A percentile compares a stretch with the other conserved stretches of the same genome.
Conservation (phyloP, 2,113 vertebrate species). For the Leptosomus discolor region DNA sequence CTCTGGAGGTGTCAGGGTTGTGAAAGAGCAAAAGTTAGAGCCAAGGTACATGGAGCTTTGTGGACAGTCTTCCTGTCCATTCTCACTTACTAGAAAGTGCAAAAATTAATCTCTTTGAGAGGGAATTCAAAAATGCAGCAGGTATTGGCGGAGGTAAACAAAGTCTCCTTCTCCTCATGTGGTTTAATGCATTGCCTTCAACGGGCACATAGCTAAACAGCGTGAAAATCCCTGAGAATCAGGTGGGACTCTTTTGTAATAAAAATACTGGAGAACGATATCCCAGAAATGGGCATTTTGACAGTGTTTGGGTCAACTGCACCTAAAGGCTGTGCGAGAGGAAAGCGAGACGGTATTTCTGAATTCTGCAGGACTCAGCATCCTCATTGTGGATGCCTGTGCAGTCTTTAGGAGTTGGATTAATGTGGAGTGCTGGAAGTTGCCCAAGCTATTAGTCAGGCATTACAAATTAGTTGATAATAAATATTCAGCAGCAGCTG, state of each 20-base stretch:
- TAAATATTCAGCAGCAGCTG: constrained; percentile 67
- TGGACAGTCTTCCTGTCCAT: background rate
- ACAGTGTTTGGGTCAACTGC: background rate
- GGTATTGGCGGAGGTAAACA: background rate
- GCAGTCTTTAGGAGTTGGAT: background rate
- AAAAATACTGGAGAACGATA: background rate
- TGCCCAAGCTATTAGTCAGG: constrained; percentile 45
- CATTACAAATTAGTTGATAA: constrained; percentile 49
- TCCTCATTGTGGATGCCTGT: background rate
- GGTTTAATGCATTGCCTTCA: background rate
- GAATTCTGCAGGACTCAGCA: accelerated
- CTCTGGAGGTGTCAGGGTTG: background rate
- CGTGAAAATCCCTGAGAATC: background rate
- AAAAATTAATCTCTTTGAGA: background rate
- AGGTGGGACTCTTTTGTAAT: background rate
- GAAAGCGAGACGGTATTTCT: background rate
- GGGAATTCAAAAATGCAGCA: background rate
- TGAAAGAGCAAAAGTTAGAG: background rate
- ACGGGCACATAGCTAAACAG: background rate
- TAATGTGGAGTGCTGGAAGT: background rate
- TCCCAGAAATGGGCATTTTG: background rate
- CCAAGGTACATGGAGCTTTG: background rate
- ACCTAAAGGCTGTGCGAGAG: background rate
- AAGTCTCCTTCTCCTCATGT: background rate
- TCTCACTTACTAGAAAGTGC: background rate